phyloP scores from a whole-genome alignment of 2,113 vertebrate genomes.

The Cranoglanis bouderius region DNA sequence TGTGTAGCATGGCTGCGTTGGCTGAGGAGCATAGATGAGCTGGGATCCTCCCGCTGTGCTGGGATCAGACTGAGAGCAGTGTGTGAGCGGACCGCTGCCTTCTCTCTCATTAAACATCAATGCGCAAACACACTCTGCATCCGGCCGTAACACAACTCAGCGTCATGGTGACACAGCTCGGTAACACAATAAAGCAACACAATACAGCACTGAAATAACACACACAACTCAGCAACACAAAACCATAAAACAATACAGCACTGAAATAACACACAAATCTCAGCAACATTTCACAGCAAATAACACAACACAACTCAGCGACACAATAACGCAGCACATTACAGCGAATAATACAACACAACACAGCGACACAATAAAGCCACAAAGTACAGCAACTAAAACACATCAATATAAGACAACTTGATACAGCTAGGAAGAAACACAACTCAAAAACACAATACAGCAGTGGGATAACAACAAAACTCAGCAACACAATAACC shows the following conservation, averaged over 20 bases:
- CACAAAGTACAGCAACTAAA: too few relatives aligned
- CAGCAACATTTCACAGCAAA: too few relatives aligned
- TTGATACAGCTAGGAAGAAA: neutral
- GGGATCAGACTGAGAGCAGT: constrained; percentile 46
- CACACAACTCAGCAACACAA: neutral
- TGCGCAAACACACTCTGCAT: constrained; percentile 42
- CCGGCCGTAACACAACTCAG: constrained; percentile 18
- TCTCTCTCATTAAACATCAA: constrained; percentile 62
- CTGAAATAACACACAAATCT: neutral
- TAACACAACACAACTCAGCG: neutral
- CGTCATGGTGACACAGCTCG: neutral
- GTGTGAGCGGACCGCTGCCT: constrained; percentile 51
- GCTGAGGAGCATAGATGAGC: constrained; percentile 36
- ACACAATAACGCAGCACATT: neutral
- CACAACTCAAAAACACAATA: neutral
- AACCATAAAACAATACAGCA: neutral
- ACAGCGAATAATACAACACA: neutral
- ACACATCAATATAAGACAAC: too few relatives aligned
- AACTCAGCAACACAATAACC: too few relatives aligned
- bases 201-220: neutral
- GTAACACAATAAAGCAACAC: neutral
- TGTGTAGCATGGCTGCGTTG: constrained; percentile 25
- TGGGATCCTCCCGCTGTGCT: constrained; percentile 55
- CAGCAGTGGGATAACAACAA: neutral
- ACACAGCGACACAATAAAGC: too few relatives aligned